Conservation (phyloP, 2,888 invertebrate species). For the Acrocera orbiculus region DNA sequence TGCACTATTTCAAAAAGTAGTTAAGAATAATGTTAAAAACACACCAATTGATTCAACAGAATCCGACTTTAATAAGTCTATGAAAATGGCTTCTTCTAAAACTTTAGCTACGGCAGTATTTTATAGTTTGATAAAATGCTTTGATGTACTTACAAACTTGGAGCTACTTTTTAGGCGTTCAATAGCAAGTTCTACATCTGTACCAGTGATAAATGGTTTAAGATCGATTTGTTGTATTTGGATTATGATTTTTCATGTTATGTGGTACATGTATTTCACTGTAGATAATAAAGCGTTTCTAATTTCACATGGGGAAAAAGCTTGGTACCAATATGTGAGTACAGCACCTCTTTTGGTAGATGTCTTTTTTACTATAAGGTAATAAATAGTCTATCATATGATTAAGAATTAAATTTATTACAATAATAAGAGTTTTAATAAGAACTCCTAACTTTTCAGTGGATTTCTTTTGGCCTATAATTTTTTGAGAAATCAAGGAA, state of each 20-base stretch:
- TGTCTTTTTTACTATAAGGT: constrained; percentile 31
- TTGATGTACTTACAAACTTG: constrained; percentile 23
- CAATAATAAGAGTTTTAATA: not conserved
- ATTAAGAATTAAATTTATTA: not conserved
- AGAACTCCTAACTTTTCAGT: constrained; percentile 16
- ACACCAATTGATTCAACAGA: too few relatives aligned
- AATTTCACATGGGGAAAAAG: constrained; percentile 25
- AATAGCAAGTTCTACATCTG: constrained; percentile 18
- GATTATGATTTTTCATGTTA: constrained; percentile 29
- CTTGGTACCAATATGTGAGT: constrained; percentile 28
- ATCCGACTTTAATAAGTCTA: too few relatives aligned
- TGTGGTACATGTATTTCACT: constrained; percentile 31
- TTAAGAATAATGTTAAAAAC: too few relatives aligned
- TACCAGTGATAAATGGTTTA: constrained; percentile 29
- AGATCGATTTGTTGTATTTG: constrained; percentile 29
- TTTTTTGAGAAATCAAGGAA: constrained; percentile 22
- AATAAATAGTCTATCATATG: constrained; percentile 2
- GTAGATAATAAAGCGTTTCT: constrained; percentile 28
- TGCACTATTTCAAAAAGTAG: too few relatives aligned
- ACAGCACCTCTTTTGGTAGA: constrained; percentile 30
- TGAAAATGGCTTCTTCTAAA: too few relatives aligned
- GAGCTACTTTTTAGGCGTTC: constrained; percentile 19
- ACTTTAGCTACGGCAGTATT: too few relatives aligned
- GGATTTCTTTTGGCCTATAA: constrained; percentile 28
- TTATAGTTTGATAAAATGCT: constrained; percentile 27